These are phyloP conservation scores for Aporrectodea caliginosa DNA, from an alignment of 1,140 invertebrate genomes.

Conservation along the genomic window DNA sequence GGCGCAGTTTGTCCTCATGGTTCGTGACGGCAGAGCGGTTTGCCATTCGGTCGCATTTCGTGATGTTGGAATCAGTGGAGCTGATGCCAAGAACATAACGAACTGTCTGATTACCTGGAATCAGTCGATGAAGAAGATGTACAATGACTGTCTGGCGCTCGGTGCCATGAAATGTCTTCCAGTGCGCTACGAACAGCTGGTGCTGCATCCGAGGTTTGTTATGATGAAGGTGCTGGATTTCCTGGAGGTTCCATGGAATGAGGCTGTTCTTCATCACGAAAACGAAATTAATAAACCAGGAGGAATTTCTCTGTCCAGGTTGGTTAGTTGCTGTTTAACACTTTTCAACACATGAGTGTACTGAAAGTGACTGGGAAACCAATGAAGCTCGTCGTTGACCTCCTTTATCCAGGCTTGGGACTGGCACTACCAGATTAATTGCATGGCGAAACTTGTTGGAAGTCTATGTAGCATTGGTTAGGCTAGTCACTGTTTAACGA, in stretches of 20 bases:
- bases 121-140: constrained; percentile 65
- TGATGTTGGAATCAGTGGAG: constrained; percentile 95
- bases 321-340: too few relatives aligned
- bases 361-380: too few relatives aligned
- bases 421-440: too few relatives aligned
- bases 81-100: constrained; percentile 85
- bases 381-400: too few relatives aligned
- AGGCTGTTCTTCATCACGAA: constrained; percentile 91
- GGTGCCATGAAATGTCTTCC: constrained; percentile 77
- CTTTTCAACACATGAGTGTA: too few relatives aligned
- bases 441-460: too few relatives aligned
- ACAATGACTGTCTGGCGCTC: constrained; percentile 80
- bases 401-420: too few relatives aligned
- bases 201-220: constrained; percentile 81
- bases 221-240: constrained; percentile 84
- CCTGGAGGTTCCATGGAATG: constrained; percentile 87
- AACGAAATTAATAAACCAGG: constrained; percentile 79
- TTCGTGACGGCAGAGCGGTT: constrained; percentile 92
- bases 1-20: constrained; percentile 95
- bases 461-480: too few relatives aligned
- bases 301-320: constrained; percentile 79
- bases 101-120: constrained; percentile 96
- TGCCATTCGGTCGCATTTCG: constrained; percentile 98
- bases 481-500: too few relatives aligned
- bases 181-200: constrained; percentile 90